Conservation (phyloP, 2,113 vertebrate genomes). For the Tragelaphus imberbis region DNA sequence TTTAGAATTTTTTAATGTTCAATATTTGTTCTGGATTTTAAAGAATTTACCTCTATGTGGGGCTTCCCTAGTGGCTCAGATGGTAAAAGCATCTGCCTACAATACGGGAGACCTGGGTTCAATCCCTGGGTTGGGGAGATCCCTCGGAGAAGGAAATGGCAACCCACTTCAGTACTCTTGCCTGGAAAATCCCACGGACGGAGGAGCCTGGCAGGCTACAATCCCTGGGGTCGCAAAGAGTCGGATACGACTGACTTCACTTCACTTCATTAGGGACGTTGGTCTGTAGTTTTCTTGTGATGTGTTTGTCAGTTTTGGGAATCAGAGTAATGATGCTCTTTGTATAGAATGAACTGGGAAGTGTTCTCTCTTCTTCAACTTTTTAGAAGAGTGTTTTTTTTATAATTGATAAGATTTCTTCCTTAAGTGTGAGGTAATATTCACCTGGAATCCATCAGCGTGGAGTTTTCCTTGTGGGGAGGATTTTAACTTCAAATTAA, state of each 20-base stretch:
- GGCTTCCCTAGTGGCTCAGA: too few species aligned
- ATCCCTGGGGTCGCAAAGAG: too few species aligned
- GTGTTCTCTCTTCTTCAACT: not conserved
- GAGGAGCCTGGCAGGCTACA: too few species aligned
- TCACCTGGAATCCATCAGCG: not conserved
- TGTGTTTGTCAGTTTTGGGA: not conserved
- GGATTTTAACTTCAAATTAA: not conserved
- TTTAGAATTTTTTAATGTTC: not conserved
- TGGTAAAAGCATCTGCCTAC: too few species aligned
- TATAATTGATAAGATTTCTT: not conserved
- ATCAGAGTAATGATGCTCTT: not conserved
- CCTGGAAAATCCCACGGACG: rapidly evolving
- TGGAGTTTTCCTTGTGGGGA: not conserved
- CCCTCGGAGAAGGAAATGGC: too few species aligned
- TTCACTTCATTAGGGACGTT: not conserved
- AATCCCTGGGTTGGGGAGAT: too few species aligned
- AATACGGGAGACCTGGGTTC: too few species aligned
- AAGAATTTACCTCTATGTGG: not conserved
- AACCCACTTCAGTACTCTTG: too few species aligned
- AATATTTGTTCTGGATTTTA: not conserved
- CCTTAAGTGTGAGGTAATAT: not conserved
- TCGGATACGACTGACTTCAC: too few species aligned
- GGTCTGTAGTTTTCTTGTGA: not conserved
- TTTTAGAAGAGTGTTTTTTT: not conserved
- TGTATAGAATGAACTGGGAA: not conserved